phyloP scores from a whole-genome alignment of 30 jellyfish, hydroid and myxozoan species.

The Morbakka virulenta region DNA sequence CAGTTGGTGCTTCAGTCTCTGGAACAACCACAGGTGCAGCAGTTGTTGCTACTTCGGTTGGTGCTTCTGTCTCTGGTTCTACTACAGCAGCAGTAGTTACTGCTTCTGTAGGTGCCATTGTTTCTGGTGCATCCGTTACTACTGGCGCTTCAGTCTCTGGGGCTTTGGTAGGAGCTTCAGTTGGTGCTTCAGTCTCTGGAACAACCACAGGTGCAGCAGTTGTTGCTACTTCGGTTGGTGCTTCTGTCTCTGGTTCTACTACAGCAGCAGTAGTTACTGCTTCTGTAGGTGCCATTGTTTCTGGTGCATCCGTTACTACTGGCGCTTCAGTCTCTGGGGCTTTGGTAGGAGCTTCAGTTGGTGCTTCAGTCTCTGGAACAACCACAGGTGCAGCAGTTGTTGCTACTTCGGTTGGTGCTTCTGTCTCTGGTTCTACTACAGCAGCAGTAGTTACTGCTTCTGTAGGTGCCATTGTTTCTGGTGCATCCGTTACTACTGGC shows the following conservation, averaged over 20 bases:
- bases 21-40: constrained; percentile 19
- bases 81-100: constrained; percentile 37
- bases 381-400: constrained; percentile 12
- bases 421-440: too few relatives aligned
- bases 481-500: not conserved
- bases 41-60: not conserved
- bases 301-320: constrained; percentile 5
- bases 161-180: too few relatives aligned
- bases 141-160: too few relatives aligned
- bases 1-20: too few relatives aligned
- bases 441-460: constrained; percentile 3
- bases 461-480: constrained; percentile 10
- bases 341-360: constrained; percentile 2
- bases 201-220: constrained; percentile 42
- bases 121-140: too few relatives aligned
- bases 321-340: constrained; percentile 20
- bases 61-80: too few relatives aligned
- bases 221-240: constrained; percentile 17
- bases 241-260: constrained; percentile 10
- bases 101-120: too few relatives aligned
- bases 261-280: constrained; percentile 17
- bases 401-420: too few relatives aligned
- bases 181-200: too few relatives aligned
- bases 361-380: constrained; percentile 15
- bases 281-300: constrained; percentile 2